phyloP scores from a whole-genome alignment of 2,113 vertebrate species.

The Syngnathus scovelli region DNA sequence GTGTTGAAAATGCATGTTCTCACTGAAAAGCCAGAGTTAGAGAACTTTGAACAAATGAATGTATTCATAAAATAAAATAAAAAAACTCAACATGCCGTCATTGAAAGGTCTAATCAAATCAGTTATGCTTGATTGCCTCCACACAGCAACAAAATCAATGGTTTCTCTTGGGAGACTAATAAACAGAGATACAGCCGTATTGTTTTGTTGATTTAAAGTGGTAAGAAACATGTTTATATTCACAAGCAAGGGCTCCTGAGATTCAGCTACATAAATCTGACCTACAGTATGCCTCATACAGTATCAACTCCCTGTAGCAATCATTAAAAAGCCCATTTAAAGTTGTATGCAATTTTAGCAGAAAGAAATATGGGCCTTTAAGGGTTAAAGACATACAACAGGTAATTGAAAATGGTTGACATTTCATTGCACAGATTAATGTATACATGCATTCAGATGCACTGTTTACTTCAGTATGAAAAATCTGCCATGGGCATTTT shows the following conservation, averaged over 20 bases:
- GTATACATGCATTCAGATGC: neutral
- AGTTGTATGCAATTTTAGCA: neutral
- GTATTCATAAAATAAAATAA: neutral
- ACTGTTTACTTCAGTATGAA: slow-evolving; percentile 14
- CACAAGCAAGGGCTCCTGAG: slow-evolving; percentile 1
- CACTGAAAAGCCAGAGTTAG: neutral
- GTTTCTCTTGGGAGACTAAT: slow-evolving; percentile 5
- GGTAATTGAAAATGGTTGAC: neutral
- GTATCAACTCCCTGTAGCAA: slow-evolving; percentile 8
- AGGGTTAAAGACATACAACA: neutral
- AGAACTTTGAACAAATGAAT: neutral
- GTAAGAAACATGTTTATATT: slow-evolving; percentile 19
- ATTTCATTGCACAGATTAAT: neutral
- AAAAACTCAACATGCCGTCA: neutral
- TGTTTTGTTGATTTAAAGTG: slow-evolving; percentile 22
- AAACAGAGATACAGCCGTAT: slow-evolving; percentile 1
- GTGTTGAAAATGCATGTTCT: neutral
- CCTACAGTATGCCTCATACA: slow-evolving; percentile 6
- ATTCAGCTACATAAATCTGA: slow-evolving; percentile 13
- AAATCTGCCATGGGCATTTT: slow-evolving; percentile 17
- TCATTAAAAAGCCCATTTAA: slow-evolving; percentile 6
- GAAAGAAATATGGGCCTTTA: neutral
- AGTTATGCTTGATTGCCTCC: slow-evolving; percentile 7
- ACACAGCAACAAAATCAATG: neutral
- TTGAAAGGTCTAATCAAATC: slow-evolving; percentile 19